These are phyloP conservation scores for Sphinx pinastri DNA, from an alignment of 2,888 invertebrate genomes.

Conservation along the genomic window DNA sequence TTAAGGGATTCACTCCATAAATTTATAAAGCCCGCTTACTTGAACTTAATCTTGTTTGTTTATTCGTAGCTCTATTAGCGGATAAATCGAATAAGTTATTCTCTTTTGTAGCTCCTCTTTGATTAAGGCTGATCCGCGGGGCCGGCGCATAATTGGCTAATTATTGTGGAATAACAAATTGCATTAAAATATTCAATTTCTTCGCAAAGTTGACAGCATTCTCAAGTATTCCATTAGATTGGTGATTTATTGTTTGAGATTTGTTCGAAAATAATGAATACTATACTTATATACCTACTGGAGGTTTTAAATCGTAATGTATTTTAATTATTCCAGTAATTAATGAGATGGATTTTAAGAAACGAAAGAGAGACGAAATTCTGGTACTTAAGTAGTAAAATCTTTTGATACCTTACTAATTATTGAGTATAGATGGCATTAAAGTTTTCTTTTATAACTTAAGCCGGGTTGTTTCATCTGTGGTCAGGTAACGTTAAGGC, in stretches of 20 bases:
- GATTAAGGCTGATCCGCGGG: slow-evolving; percentile 60
- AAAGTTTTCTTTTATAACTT: too few relatives aligned
- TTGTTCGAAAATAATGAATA: not conserved
- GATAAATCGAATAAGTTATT: slow-evolving; percentile 77
- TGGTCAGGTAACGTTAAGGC: too few relatives aligned
- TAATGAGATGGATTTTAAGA: too few relatives aligned
- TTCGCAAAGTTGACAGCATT: slow-evolving; percentile 16
- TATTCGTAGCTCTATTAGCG: slow-evolving; percentile 73
- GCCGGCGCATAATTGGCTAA: slow-evolving; percentile 68
- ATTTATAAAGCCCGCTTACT: slow-evolving; percentile 68
- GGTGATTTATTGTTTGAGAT: not conserved
- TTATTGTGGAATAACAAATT: slow-evolving; percentile 58
- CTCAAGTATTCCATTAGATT: slow-evolving; percentile 13
- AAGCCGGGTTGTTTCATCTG: too few relatives aligned
- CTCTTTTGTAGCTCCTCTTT: slow-evolving; percentile 67
- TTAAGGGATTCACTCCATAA: slow-evolving; percentile 70
- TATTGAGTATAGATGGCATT: too few relatives aligned
- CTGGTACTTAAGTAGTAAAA: too few relatives aligned
- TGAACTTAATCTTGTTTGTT: slow-evolving; percentile 73
- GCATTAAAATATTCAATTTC: slow-evolving; percentile 36
- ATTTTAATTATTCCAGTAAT: too few relatives aligned
- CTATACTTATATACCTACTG: not conserved
- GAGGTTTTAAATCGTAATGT: too few relatives aligned
- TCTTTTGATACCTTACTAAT: too few relatives aligned
- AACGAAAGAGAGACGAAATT: too few relatives aligned